phyloP scores from a whole-genome alignment of 2,888 invertebrate genomes.

The Mythimna albipuncta region DNA sequence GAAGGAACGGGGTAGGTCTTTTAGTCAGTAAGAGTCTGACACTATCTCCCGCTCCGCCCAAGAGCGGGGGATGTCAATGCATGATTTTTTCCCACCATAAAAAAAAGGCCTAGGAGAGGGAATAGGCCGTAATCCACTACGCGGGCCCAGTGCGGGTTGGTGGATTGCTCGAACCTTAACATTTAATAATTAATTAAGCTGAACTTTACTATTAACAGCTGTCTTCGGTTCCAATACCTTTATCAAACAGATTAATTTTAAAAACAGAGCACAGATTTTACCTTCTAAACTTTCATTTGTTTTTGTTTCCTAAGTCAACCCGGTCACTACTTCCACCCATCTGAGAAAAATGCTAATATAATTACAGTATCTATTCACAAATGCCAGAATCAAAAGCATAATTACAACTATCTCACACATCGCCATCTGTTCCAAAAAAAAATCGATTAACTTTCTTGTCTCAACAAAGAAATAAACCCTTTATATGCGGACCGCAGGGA shows the following conservation, averaged over 20 bases:
- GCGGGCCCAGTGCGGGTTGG: too few relatives aligned
- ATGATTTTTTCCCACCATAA: too few relatives aligned
- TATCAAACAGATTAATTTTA: not conserved
- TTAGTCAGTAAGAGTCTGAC: too few relatives aligned
- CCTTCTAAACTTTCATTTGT: not conserved
- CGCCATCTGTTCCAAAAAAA: slow-evolving; percentile 61
- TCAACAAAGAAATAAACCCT: slow-evolving; percentile 78
- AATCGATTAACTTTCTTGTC: slow-evolving; percentile 69
- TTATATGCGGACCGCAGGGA: slow-evolving; percentile 73
- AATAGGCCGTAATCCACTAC: too few relatives aligned
- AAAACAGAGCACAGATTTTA: not conserved
- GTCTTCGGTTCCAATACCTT: slow-evolving; percentile 3
- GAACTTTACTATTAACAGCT: slow-evolving; percentile 7
- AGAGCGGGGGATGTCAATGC: too few relatives aligned
- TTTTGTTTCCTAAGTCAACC: not conserved
- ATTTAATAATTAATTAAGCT: slow-evolving; percentile 16
- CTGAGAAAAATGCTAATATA: slow-evolving; percentile 1
- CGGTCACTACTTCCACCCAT: not conserved
- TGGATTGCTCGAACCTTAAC: not conserved
- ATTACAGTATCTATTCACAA: slow-evolving; percentile 36
- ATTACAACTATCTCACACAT: slow-evolving; percentile 31
- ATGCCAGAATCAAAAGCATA: slow-evolving; percentile 32
- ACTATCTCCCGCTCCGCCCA: too few relatives aligned
- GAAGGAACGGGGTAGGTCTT: too few relatives aligned
- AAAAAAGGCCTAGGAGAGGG: too few relatives aligned